Evolutionary conservation across 2,797 vertebrate genomes (phyloP), one percentile per base, ranked within the genome.

Genomic region (Esox lucius): DNA sequence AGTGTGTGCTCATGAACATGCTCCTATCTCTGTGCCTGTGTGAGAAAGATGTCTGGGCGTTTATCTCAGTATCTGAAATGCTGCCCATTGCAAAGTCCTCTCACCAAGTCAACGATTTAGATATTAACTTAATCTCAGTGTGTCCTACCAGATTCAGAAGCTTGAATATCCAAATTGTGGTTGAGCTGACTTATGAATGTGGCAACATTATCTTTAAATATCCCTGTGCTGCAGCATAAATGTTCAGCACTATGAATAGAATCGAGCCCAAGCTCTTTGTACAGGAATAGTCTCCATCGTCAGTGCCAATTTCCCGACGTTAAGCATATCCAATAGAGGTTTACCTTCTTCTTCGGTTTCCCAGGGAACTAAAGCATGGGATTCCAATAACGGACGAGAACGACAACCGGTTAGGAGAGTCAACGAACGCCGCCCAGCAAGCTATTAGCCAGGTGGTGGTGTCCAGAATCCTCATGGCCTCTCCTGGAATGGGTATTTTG

Each of bases 381-480:
- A 98, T 99, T 84, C 97, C 98, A 0, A 75, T 99, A 83, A 98
- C 93, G 0, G 97, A 98, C 53, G 96, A 97, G 85, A 95, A 96
- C 0, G 97, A 96, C 76, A 95, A 95, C 87, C 92, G 97, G 75
- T 80, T 99, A 92, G 98, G 97, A 75, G 97, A 99, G 88, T 99
- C 98, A 0, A 87, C 94, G 0, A 96, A 95, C 26, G 97, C 98
- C 26, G 97, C 98, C 5, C 92, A 96, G 85, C 97, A 98, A 86
- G 97, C 97, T 0, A 98, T 99, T 81, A 89, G 94, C n/a, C 98
- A 99, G 84, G 98, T 99, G 39, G 96, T 98, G 68, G 84, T 98
- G 79, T 99, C 97, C 80, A 94, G 98, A 89, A 97, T 99, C 81
- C 96, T 98, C 82, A 99, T 98, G 97, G 97, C 98, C 26, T 94